Percentiles rank a stretch among this genome's conserved stretches.
Evolutionary conservation across 2,888 invertebrate species (phyloP).

Genomic region (Camponotus fellah): DNA sequence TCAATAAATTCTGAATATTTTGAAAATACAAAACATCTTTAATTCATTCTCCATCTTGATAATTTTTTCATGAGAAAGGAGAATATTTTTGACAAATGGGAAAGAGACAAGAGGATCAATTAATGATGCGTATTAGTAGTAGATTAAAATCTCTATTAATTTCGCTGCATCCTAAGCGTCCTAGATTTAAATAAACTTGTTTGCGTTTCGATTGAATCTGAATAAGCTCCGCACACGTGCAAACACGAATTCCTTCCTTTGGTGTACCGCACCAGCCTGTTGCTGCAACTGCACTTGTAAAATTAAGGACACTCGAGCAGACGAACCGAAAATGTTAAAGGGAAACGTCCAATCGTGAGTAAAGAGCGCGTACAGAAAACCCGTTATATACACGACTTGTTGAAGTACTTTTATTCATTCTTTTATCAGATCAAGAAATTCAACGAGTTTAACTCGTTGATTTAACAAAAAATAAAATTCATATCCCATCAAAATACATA

Average conservation of each 20-base stretch:
- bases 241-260: constrained; percentile 18
- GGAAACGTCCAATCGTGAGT: constrained; percentile 1
- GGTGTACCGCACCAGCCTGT: constrained; percentile 34
- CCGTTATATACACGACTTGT: too few relatives aligned
- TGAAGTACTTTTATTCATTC: too few relatives aligned
- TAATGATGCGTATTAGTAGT: constrained; percentile 47
- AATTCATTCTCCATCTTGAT: background rate
- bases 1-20: too few relatives aligned
- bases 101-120: constrained; percentile 48
- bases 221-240: background rate
- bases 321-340: constrained; percentile 9
- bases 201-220: background rate
- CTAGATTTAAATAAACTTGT: constrained; percentile 62
- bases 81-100: constrained; percentile 59
- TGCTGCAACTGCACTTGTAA: constrained; percentile 43
- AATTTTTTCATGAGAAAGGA: constrained; percentile 51
- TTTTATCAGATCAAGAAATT: background rate
- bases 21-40: too few relatives aligned
- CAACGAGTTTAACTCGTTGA: background rate
- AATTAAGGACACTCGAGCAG: constrained; percentile 45
- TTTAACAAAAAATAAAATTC: background rate
- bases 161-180: constrained; percentile 38
- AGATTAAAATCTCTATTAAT: constrained; percentile 69
- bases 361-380: background rate
- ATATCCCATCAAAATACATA: background rate